Conservation (phyloP, 2,113 vertebrate genomes). For the Pavo muticus region DNA sequence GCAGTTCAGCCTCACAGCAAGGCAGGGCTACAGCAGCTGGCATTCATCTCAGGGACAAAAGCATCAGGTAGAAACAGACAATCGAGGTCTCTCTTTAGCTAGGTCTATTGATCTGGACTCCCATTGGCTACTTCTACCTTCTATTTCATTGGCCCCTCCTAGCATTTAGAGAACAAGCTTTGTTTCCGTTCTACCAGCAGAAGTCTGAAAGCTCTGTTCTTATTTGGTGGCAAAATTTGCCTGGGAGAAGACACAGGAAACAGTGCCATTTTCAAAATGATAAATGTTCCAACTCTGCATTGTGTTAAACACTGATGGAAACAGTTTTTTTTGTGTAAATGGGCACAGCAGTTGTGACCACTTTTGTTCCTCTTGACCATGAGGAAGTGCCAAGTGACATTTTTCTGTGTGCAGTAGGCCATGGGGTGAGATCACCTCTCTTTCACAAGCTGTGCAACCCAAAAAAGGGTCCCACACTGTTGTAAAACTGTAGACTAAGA, state of each 20-base stretch:
- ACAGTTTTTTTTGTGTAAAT: rapidly evolving
- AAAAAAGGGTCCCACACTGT: background rate
- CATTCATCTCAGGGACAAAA: background rate
- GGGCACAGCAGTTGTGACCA: background rate
- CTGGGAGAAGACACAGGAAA: background rate
- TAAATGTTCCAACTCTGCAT: background rate
- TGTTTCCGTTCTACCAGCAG: too few relatives aligned
- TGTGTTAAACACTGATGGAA: background rate
- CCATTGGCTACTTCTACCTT: background rate
- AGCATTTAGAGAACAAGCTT: background rate
- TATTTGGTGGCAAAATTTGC: background rate
- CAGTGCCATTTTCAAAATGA: background rate
- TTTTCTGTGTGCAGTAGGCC: background rate
- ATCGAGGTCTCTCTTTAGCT: background rate
- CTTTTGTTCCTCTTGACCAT: background rate
- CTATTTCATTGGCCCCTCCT: background rate
- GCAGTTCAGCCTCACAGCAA: background rate
- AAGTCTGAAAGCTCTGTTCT: background rate
- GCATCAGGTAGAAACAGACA: background rate
- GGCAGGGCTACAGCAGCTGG: background rate
- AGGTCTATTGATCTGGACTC: background rate
- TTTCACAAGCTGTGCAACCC: background rate
- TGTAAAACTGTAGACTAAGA: background rate
- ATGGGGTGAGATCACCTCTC: background rate
- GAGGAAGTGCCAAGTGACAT: background rate